phyloP scores from a whole-genome alignment of 2,113 vertebrate species.

The Ageneiosus marmoratus region DNA sequence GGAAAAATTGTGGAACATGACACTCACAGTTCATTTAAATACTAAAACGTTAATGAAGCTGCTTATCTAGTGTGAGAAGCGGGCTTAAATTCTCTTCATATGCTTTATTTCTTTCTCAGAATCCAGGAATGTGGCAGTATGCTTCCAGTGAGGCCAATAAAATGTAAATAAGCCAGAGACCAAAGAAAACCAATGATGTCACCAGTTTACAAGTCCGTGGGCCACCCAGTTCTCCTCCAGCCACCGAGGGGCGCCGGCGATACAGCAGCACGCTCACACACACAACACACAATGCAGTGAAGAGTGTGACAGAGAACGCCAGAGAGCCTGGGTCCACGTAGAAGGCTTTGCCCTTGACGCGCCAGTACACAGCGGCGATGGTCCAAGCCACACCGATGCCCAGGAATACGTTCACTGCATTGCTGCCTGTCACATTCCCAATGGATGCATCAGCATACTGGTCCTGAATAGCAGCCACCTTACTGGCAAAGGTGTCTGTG shows the following conservation, averaged over 20 bases:
- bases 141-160: constrained; percentile 78
- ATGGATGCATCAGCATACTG: constrained; percentile 83
- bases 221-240: constrained; percentile 79
- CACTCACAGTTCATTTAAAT: constrained; percentile 34
- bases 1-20: constrained; percentile 4
- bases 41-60: constrained; percentile 5
- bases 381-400: constrained; percentile 83
- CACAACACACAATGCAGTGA: constrained; percentile 74
- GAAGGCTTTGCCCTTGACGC: constrained; percentile 70
- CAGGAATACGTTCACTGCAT: constrained; percentile 82
- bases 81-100: background rate
- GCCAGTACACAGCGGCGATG: constrained; percentile 79
- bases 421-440: constrained; percentile 81
- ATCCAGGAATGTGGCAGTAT: constrained; percentile 76
- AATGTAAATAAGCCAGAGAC: constrained; percentile 80
- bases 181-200: constrained; percentile 71
- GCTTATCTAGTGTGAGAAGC: constrained; percentile 46
- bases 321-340: constrained; percentile 76
- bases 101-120: constrained; percentile 59
- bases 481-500: constrained; percentile 81
- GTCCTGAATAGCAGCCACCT: constrained; percentile 83
- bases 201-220: constrained; percentile 75
- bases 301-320: constrained; percentile 82
- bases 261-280: constrained; percentile 72
- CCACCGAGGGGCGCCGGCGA: constrained; percentile 69